These are phyloP conservation scores for Andrena marginata DNA, from an alignment of 2,888 invertebrate genomes.

Conservation along the genomic window DNA sequence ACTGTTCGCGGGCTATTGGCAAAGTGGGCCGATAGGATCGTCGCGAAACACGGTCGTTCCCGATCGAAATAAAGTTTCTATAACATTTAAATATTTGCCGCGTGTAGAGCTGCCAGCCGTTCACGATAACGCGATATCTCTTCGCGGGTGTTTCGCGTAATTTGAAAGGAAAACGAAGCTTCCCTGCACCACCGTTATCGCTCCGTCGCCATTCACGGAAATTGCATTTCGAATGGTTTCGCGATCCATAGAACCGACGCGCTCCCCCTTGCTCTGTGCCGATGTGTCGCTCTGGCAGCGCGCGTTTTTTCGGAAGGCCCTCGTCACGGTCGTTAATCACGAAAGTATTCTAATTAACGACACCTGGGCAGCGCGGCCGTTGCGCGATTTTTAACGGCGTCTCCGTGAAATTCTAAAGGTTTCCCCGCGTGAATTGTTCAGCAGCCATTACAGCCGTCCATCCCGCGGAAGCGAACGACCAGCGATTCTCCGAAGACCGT, in stretches of 20 bases:
- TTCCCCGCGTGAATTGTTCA: slow-evolving; percentile 16
- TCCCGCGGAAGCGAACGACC: neutral
- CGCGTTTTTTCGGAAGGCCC: neutral
- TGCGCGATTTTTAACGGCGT: slow-evolving; percentile 25
- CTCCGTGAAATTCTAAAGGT: slow-evolving; percentile 9
- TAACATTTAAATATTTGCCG: neutral
- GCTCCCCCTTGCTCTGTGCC: neutral
- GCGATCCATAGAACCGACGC: neutral
- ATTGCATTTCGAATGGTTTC: neutral
- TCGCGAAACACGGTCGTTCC: neutral
- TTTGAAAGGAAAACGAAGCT: neutral
- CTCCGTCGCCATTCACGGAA: too few species aligned
- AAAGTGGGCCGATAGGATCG: neutral
- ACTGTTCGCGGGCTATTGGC: neutral
- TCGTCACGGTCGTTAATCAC: slow-evolving; percentile 40
- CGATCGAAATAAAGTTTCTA: slow-evolving; percentile 14
- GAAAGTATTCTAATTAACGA: slow-evolving; percentile 42
- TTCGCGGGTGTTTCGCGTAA: neutral
- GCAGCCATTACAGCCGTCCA: slow-evolving; percentile 2
- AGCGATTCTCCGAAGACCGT: slow-evolving; percentile 9
- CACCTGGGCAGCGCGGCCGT: neutral
- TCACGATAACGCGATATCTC: neutral
- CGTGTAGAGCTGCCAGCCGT: neutral
- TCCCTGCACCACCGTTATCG: too few species aligned
- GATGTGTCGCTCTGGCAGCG: neutral